Percentiles rank a stretch among this genome's conserved stretches.
Evolutionary conservation across 2,113 vertebrate genomes (phyloP).

Genomic region (Neogale vison): DNA sequence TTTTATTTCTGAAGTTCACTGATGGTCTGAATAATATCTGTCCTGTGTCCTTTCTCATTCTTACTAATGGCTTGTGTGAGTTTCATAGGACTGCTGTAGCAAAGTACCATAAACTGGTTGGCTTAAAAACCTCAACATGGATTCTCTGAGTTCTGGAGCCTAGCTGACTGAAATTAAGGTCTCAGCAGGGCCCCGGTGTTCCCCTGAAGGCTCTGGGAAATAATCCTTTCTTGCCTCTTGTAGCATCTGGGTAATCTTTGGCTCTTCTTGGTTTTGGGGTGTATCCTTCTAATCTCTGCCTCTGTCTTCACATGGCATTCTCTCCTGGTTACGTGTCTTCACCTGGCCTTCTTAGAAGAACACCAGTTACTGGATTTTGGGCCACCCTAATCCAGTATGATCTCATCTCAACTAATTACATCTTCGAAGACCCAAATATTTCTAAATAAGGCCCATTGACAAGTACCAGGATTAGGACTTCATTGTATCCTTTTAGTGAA

Average conservation of each 20-base stretch:
- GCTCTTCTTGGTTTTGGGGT: not conserved
- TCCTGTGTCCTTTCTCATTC: not conserved
- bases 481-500: not conserved
- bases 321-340: not conserved
- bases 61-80: not conserved
- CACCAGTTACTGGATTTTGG: not conserved
- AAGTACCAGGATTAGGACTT: not conserved
- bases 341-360: not conserved
- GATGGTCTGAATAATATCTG: not conserved
- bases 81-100: not conserved
- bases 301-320: not conserved
- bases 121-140: not conserved
- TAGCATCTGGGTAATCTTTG: not conserved
- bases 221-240: not conserved
- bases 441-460: not conserved
- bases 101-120: not conserved
- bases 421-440: not conserved
- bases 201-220: not conserved
- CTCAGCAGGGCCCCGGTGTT: not conserved
- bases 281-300: not conserved
- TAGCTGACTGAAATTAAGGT: not conserved
- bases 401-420: not conserved
- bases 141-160: not conserved
- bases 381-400: not conserved
- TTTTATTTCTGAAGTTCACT: constrained; percentile 26